These are phyloP conservation scores for Anguilla rostrata DNA, from an alignment of 2,113 vertebrate genomes.

Conservation along the genomic window DNA sequence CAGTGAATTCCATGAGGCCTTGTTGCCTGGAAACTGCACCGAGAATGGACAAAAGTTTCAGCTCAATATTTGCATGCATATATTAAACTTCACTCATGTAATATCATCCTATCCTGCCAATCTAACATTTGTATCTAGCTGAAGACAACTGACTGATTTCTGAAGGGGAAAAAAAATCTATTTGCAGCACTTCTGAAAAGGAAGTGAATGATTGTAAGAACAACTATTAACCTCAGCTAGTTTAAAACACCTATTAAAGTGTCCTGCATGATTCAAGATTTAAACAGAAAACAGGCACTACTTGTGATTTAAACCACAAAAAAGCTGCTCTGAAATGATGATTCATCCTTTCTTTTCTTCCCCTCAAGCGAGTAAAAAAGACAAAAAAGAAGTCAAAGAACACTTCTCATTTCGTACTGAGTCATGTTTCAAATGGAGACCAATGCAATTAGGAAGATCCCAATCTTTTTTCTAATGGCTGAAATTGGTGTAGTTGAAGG, in stretches of 20 bases:
- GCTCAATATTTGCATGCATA: neutral
- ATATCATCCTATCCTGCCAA: neutral
- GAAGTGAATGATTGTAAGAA: neutral
- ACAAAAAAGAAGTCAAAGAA: neutral
- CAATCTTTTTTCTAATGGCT: neutral
- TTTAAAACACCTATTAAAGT: neutral
- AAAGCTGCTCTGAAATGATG: neutral
- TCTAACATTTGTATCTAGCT: neutral
- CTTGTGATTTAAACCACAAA: neutral
- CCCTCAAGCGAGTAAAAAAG: neutral
- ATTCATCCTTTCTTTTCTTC: neutral
- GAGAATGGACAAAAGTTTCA: neutral
- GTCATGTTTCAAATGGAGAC: neutral
- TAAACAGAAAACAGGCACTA: neutral
- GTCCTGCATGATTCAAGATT: neutral
- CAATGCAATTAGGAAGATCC: neutral
- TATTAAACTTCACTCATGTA: neutral
- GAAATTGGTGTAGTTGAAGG: neutral
- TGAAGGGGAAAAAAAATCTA: neutral
- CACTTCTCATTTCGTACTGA: neutral
- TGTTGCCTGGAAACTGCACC: conserved; percentile 1
- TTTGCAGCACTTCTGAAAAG: neutral
- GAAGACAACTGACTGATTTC: neutral
- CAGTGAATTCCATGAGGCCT: neutral
- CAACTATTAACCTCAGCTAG: neutral